These are phyloP conservation scores for Halichoerus grypus DNA, from an alignment of 2,113 vertebrate species.

Conservation along the genomic window DNA sequence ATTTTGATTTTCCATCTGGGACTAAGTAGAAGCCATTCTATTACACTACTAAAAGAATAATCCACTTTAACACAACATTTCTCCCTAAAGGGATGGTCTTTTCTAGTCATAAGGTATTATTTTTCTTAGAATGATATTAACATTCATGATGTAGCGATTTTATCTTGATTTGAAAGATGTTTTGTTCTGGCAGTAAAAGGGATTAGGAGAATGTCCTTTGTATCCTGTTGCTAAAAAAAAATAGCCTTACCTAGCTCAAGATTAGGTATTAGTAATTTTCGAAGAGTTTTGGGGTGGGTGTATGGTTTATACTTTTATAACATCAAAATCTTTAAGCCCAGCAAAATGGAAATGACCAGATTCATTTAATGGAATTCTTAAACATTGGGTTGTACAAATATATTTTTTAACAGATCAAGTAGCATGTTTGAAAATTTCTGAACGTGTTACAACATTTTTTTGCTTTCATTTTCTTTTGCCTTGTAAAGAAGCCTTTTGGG, in stretches of 20 bases:
- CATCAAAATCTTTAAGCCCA: conserved; percentile 54
- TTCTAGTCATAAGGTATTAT: conserved; percentile 82
- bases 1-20: conserved; percentile 87
- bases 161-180: conserved; percentile 84
- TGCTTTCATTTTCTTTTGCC: conserved; percentile 59
- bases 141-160: conserved; percentile 83
- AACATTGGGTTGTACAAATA: conserved; percentile 42
- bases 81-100: conserved; percentile 83
- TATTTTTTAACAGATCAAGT: conserved; percentile 56
- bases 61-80: conserved; percentile 86
- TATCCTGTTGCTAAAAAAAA: conserved; percentile 75
- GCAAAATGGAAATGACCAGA: conserved; percentile 68
- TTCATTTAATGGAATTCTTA: conserved; percentile 76
- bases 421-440: conserved; percentile 60
- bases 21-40: conserved; percentile 82
- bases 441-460: conserved; percentile 10
- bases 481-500: conserved; percentile 7
- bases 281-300: conserved; percentile 40
- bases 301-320: conserved; percentile 31
- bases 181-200: conserved; percentile 82
- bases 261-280: conserved; percentile 77
- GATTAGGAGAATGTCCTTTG: conserved; percentile 75
- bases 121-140: conserved; percentile 85
- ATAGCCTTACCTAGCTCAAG: conserved; percentile 70
- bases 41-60: conserved; percentile 86